phyloP scores from a whole-genome alignment of 1,140 invertebrate genomes.

The Triops cancriformis region DNA sequence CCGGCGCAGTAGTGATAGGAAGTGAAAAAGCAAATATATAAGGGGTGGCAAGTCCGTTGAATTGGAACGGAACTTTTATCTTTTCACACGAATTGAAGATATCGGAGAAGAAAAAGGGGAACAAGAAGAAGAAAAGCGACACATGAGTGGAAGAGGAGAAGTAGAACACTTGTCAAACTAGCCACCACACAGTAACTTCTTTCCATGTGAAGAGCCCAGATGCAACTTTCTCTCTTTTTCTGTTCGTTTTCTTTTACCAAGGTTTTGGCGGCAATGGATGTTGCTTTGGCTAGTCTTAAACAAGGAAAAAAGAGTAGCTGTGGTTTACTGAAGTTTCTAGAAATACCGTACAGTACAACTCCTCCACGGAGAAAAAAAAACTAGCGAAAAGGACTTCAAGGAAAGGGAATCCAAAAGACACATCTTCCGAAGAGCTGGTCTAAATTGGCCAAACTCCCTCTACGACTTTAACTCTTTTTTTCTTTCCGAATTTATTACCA shows the following conservation, averaged over 20 bases:
- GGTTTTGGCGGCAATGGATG: neutral
- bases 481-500: too few species aligned
- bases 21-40: neutral
- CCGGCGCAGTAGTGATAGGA: neutral
- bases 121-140: neutral
- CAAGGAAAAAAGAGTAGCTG: too few species aligned
- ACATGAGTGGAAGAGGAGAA: neutral
- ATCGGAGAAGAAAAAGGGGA: neutral
- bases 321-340: too few species aligned
- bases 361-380: too few species aligned
- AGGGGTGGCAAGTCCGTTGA: neutral
- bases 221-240: neutral
- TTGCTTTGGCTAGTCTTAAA: neutral
- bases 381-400: too few species aligned
- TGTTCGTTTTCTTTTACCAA: neutral
- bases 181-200: neutral
- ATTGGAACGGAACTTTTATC: constrained; percentile 5
- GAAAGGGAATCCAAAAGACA: too few species aligned
- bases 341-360: too few species aligned
- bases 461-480: too few species aligned
- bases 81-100: constrained; percentile 6
- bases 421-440: too few species aligned
- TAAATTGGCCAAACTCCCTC: too few species aligned
- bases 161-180: constrained; percentile 11
- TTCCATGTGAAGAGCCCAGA: neutral